phyloP scores from a whole-genome alignment of 2,113 vertebrate species.

The Corynorhinus townsendii region DNA sequence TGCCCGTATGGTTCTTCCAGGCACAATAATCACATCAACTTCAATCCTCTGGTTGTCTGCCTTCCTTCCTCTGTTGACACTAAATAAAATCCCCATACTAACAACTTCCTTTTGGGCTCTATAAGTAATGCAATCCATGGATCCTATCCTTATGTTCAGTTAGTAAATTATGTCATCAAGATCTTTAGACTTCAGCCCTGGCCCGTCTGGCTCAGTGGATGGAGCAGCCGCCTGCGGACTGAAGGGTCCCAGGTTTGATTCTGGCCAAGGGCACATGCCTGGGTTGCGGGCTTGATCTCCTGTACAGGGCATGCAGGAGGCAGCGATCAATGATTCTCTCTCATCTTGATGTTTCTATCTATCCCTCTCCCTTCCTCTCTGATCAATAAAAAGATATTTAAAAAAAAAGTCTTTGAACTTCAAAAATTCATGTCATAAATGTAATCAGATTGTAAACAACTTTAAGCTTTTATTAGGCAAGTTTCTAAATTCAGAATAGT shows the following conservation, averaged over 20 bases:
- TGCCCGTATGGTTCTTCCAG: neutral
- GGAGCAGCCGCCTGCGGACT: too few relatives aligned
- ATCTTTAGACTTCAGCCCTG: neutral
- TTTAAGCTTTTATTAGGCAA: neutral
- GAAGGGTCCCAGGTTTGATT: too few relatives aligned
- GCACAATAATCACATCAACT: neutral
- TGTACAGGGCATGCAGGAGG: too few relatives aligned
- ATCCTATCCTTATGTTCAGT: neutral
- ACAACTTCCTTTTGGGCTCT: neutral
- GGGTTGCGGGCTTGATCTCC: too few relatives aligned
- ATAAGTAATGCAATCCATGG: neutral
- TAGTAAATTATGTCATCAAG: constrained; percentile 22
- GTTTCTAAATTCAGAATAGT: constrained; percentile 6
- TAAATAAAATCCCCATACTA: neutral
- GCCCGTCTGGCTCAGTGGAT: too few relatives aligned
- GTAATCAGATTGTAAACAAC: neutral
- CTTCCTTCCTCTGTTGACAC: neutral
- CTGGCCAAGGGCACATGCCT: too few relatives aligned
- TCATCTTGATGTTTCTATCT: too few relatives aligned
- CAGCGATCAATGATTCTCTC: too few relatives aligned
- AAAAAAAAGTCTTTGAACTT: neutral
- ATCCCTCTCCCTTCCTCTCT: too few relatives aligned
- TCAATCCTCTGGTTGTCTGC: neutral
- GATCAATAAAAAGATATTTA: too few relatives aligned
- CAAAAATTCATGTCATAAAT: neutral